Base-by-base conservation (phyloP, 2,888 invertebrate genomes). In the Heliconius sara region DNA sequence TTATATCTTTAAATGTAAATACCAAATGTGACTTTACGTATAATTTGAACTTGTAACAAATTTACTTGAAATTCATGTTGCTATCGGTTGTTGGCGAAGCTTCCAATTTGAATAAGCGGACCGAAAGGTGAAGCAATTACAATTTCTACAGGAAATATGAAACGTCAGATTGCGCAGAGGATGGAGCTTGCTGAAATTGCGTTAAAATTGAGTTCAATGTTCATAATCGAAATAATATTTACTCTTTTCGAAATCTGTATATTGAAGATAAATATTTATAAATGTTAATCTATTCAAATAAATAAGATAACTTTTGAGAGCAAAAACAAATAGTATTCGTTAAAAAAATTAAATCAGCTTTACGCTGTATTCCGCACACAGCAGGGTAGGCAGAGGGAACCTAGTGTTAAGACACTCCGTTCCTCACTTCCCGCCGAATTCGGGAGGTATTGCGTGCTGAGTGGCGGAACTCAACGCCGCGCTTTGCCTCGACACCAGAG, bases 131-230 rank as follows among this genome's bases (percentile, higher is more conserved):
- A 85, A 87, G 85, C 86, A 85, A 87, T 88, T 89, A 83, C 76
- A 84, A 87, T 86, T 87, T 88, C 85, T 85, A 86, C 86, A 83
- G 84, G 83, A 88, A 88, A 87, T 87, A 83, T 81, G 84, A 87
- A 87, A 85, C 84, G 85, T 83, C 79, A 80, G 82, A 84, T 83
- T 83, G 80, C 79, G 76, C 81, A 83, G 81, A 79, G 82, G 83
- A 82, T 83, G 77, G 77, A 81, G 78, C 60, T 76, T 78, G 71
- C 65, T 73, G 71, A 77, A 84, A 83, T 84, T 82, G 83, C 77
- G 68, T 82, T 82, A 67, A 77, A 77, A 76, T 47, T 34, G 57
- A 78, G 71, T 81, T 68, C 73, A 60, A 72, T 72, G 22, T 77
- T 77, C 60, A 30, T 34, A 67, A 67, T 76, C 52, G 43, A 76